Evolutionary conservation across 1,140 invertebrate genomes (phyloP).

Genomic region (Aphidius ervi): DNA sequence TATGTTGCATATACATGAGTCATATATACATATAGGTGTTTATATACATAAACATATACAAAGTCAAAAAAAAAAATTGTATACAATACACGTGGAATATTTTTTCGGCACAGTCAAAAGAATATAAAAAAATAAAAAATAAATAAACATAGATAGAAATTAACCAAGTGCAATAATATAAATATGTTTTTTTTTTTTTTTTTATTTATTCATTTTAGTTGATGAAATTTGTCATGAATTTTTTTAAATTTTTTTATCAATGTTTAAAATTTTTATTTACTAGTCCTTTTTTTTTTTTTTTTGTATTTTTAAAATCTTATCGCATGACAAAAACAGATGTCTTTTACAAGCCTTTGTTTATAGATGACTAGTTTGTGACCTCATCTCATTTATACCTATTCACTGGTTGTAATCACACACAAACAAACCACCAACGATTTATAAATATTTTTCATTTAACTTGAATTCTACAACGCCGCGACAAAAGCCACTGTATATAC

Average conservation of each 20-base stretch:
- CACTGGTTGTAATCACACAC: too few relatives aligned
- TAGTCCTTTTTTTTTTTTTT: conserved; percentile 6
- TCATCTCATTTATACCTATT: too few relatives aligned
- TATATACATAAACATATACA: conserved; percentile 1
- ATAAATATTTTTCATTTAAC: too few relatives aligned
- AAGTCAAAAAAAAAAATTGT: background rate
- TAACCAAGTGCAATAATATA: too few relatives aligned
- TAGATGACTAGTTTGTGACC: conserved; percentile 34
- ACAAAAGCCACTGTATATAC: too few relatives aligned
- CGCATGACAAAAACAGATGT: conserved; percentile 52
- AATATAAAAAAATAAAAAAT: background rate
- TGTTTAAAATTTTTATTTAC: too few relatives aligned
- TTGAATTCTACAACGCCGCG: too few relatives aligned
- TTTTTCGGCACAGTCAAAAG: conserved; percentile 4
- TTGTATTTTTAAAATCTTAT: conserved; percentile 41
- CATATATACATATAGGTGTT: conserved; percentile 23
- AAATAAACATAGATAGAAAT: too few relatives aligned
- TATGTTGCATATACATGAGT: conserved; percentile 25
- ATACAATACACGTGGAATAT: background rate
- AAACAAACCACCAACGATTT: too few relatives aligned
- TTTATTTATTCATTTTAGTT: background rate
- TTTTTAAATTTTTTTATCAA: too few relatives aligned
- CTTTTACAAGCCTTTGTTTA: conserved; percentile 45
- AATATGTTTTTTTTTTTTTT: too few relatives aligned
- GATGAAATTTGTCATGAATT: too few relatives aligned